A percentile compares a stretch with the other conserved stretches of the same genome.
Conservation (phyloP, 2,797 vertebrate genomes). For the Labeo calbasu region DNA sequence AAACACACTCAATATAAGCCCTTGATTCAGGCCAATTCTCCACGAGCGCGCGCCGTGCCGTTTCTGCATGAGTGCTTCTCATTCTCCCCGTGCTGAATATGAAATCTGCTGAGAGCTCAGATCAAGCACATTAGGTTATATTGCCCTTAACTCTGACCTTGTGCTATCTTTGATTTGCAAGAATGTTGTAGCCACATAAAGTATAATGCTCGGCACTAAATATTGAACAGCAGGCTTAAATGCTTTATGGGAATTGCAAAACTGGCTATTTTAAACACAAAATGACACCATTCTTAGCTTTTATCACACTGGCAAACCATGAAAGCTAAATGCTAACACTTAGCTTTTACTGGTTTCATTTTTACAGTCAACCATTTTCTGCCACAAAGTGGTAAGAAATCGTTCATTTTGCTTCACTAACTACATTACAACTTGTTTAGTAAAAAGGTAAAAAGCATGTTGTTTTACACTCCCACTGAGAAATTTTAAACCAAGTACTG, state of each 20-base stretch:
- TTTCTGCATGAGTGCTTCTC: constrained; percentile 44
- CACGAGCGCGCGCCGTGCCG: neutral
- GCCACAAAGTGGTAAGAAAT: neutral
- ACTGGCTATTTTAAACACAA: neutral
- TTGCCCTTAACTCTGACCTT: constrained; percentile 45
- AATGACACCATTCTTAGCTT: neutral
- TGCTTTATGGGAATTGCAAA: neutral
- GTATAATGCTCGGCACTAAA: constrained; percentile 26
- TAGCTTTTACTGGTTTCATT: neutral
- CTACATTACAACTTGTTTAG: too few species aligned
- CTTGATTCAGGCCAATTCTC: constrained; percentile 48
- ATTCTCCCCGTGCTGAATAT: constrained; percentile 49
- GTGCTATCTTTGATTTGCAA: constrained; percentile 40
- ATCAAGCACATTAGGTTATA: constrained; percentile 50
- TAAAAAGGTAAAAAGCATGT: too few species aligned
- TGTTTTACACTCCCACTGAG: too few species aligned
- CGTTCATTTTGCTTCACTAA: neutral
- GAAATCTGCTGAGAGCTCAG: constrained; percentile 46
- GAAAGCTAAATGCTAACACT: neutral
- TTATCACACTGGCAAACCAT: neutral
- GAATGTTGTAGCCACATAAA: constrained; percentile 32
- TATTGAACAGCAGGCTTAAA: neutral
- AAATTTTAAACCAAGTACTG: too few species aligned
- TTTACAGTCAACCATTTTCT: neutral
- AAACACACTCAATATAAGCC: constrained; percentile 54